Percentiles rank a stretch among this genome's conserved stretches.
Evolutionary conservation across 2,888 invertebrate species (phyloP).

Genomic region (Stenodema calcarata): DNA sequence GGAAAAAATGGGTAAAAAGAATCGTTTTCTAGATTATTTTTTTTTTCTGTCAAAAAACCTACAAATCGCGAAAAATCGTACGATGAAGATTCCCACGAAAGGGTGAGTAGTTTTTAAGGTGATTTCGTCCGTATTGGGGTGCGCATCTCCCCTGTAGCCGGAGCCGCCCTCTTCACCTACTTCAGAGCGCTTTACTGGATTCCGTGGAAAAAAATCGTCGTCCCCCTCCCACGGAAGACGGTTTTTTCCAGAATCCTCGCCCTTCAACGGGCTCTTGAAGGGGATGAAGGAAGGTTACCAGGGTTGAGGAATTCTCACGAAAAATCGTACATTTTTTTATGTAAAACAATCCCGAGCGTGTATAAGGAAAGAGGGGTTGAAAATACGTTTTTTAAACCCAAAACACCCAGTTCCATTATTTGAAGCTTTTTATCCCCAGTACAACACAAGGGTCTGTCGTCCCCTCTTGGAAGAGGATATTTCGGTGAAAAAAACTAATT

Average conservation of each 20-base stretch:
- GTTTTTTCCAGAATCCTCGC: background rate
- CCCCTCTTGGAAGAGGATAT: background rate
- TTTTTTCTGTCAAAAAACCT: background rate
- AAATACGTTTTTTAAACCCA: slow-evolving; percentile 11
- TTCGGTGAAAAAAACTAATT: background rate
- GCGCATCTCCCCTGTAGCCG: background rate
- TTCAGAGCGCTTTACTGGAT: background rate
- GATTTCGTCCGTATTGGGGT: background rate
- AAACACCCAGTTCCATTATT: slow-evolving; percentile 1
- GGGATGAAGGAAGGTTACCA: background rate
- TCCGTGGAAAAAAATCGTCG: background rate
- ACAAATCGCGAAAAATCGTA: background rate
- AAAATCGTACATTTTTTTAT: background rate
- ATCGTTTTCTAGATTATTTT: background rate
- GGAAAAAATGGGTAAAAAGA: background rate
- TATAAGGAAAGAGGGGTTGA: background rate
- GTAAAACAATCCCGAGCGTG: background rate
- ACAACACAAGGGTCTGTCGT: background rate
- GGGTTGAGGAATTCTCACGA: background rate
- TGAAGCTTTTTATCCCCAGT: background rate
- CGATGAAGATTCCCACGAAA: background rate
- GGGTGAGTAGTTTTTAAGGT: background rate
- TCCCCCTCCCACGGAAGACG: background rate
- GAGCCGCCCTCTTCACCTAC: background rate
- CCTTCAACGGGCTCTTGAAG: background rate